Conservation (phyloP, 1,140 invertebrate species). For the Euglossa dilemma region DNA sequence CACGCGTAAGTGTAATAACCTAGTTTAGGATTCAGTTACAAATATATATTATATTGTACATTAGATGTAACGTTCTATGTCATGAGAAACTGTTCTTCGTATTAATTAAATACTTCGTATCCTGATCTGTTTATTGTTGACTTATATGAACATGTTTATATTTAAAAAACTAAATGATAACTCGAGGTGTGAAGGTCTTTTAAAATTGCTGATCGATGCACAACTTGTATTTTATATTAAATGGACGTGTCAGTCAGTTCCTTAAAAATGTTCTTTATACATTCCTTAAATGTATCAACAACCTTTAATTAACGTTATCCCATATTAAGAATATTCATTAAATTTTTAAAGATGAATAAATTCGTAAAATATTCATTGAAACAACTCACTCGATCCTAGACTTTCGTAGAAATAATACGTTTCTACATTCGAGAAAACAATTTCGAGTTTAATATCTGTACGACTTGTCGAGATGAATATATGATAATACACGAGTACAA, state of each 20-base stretch:
- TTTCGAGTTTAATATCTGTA: slow-evolving; percentile 53
- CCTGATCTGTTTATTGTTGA: background rate
- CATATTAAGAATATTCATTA: background rate
- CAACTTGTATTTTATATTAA: background rate
- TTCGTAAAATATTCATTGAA: background rate
- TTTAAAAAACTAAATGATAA: background rate
- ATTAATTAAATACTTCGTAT: background rate
- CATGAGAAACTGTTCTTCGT: background rate
- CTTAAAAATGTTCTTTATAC: background rate
- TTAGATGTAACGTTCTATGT: background rate
- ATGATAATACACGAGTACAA: slow-evolving; percentile 59
- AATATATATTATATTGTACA: background rate
- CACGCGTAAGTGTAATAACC: slow-evolving; percentile 2
- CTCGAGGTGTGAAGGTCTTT: background rate
- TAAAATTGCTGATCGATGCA: background rate
- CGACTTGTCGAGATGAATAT: slow-evolving; percentile 54
- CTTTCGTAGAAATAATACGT: slow-evolving; percentile 41
- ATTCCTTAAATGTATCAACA: background rate
- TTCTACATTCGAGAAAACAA: slow-evolving; percentile 48
- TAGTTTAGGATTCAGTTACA: slow-evolving; percentile 24
- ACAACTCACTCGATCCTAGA: slow-evolving; percentile 19
- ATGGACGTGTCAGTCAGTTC: background rate
- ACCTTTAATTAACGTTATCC: background rate
- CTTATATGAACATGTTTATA: background rate
- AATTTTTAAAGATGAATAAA: slow-evolving; percentile 1